These are phyloP conservation scores for Azemiops feae DNA, from an alignment of 2,113 vertebrate genomes.

Conservation along the genomic window DNA sequence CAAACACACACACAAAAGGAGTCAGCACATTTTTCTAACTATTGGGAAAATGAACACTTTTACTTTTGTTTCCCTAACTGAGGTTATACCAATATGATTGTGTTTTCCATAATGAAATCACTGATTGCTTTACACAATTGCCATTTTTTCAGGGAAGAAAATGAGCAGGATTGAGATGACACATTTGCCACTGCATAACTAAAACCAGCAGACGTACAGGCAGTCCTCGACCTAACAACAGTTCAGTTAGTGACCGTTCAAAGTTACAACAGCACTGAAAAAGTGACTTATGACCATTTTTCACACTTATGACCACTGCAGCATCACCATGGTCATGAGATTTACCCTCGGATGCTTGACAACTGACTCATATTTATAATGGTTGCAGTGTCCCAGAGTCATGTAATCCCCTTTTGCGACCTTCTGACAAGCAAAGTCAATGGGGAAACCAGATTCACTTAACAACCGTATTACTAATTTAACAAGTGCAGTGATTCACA, in stretches of 20 bases:
- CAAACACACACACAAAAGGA: background rate
- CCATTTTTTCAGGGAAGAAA: background rate
- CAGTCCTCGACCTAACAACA: background rate
- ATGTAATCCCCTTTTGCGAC: background rate
- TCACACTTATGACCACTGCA: background rate
- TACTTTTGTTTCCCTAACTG: background rate
- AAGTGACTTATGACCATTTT: background rate
- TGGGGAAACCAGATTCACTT: background rate
- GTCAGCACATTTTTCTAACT: background rate
- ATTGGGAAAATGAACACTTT: background rate
- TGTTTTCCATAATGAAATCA: background rate
- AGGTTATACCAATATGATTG: background rate
- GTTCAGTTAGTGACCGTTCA: background rate
- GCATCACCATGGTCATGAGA: background rate
- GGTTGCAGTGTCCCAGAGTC: background rate
- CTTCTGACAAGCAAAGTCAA: background rate
- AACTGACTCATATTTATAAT: background rate
- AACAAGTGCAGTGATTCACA: background rate
- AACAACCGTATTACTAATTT: background rate
- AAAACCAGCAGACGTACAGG: background rate
- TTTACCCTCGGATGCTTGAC: background rate
- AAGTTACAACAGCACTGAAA: background rate
- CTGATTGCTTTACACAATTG: background rate
- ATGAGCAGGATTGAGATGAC: background rate
- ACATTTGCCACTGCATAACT: background rate